Evolutionary conservation across 1,140 invertebrate genomes (phyloP).

Genomic region (Wasmannia auropunctata): DNA sequence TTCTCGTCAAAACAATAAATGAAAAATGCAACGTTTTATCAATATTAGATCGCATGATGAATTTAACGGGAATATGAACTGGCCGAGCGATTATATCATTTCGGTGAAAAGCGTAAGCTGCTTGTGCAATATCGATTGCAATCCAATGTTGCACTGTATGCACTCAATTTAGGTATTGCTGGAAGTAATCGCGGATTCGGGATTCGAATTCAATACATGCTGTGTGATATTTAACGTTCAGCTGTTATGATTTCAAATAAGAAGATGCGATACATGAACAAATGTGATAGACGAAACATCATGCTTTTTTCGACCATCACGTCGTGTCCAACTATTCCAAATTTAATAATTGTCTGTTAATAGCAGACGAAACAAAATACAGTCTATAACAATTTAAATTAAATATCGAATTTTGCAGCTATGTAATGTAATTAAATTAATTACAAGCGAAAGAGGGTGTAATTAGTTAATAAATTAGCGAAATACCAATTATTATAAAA

Average conservation of each 20-base stretch:
- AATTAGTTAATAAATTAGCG: conserved; percentile 4
- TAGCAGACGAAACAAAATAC: not conserved
- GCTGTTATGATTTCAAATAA: not conserved
- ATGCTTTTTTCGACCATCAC: conserved; percentile 10
- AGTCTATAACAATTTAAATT: not conserved
- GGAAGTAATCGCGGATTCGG: conserved; percentile 20
- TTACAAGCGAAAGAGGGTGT: not conserved
- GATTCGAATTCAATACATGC: not conserved
- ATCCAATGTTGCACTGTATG: conserved; percentile 1
- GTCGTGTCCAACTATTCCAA: conserved; percentile 40
- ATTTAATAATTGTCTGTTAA: conserved; percentile 43
- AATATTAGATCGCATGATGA: conserved; percentile 16
- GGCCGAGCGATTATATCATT: conserved; percentile 1
- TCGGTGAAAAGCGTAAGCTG: conserved; percentile 25
- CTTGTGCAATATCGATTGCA: conserved; percentile 40
- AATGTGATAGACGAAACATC: conserved; percentile 45
- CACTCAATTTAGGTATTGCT: conserved; percentile 12
- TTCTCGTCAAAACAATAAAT: not conserved
- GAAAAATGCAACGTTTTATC: not conserved
- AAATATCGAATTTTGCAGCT: not conserved
- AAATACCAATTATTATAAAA: not conserved
- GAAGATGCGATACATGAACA: conserved; percentile 42
- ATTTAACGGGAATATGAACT: not conserved
- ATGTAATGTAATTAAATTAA: conserved; percentile 11
- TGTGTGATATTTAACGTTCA: not conserved